These are phyloP conservation scores for Hypotaenidia philippensis DNA, from an alignment of 2,797 vertebrate species.

Conservation along the genomic window DNA sequence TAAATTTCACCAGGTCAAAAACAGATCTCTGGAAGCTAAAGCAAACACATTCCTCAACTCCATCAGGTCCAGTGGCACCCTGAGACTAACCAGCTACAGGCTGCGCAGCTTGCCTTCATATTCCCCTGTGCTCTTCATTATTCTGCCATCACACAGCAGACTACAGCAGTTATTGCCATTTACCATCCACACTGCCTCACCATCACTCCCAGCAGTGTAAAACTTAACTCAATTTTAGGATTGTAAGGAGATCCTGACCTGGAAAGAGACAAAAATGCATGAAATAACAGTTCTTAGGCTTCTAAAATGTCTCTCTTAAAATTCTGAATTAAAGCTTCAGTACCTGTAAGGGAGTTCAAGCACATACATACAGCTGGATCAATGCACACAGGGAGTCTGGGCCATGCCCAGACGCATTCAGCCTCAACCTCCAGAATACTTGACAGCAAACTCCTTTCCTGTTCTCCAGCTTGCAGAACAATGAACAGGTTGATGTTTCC, in stretches of 20 bases:
- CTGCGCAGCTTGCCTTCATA: background rate
- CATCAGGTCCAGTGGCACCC: background rate
- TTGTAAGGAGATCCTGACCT: background rate
- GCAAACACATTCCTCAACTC: background rate
- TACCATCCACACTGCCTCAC: background rate
- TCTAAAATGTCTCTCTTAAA: background rate
- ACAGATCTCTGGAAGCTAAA: background rate
- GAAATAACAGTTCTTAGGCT: background rate
- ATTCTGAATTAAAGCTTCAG: background rate
- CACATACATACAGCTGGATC: background rate
- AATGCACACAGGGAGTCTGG: background rate
- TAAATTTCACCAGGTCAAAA: background rate
- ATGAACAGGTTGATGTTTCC: background rate
- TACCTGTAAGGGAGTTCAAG: background rate
- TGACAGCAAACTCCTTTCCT: constrained; percentile 1
- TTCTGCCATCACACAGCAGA: background rate
- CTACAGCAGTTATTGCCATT: background rate
- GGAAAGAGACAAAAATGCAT: background rate
- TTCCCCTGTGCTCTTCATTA: background rate
- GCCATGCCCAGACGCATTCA: background rate
- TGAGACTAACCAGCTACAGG: background rate
- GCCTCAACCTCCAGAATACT: background rate
- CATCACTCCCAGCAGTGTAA: background rate
- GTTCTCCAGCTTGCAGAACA: constrained; percentile 2
- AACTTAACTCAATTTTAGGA: background rate